Percentiles rank a stretch among this genome's conserved stretches.
These are phyloP conservation scores for Calameuta idolon DNA, from an alignment of 2,888 invertebrate genomes.

Conservation along the genomic window DNA sequence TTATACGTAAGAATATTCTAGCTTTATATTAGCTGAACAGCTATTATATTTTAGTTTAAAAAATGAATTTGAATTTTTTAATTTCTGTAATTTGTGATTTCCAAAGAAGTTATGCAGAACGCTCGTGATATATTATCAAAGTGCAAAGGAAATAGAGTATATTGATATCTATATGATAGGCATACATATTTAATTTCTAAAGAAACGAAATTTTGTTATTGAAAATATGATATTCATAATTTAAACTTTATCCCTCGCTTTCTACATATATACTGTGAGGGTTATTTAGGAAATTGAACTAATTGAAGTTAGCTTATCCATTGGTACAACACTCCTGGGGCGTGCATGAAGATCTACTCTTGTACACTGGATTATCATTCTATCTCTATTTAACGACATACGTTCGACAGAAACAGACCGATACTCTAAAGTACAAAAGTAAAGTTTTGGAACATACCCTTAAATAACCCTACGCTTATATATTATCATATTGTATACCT, in stretches of 20 bases:
- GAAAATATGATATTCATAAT: background rate
- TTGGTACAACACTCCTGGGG: background rate
- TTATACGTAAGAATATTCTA: background rate
- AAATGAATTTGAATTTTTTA: background rate
- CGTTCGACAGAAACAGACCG: too few species aligned
- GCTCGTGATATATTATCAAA: background rate
- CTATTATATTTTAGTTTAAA: background rate
- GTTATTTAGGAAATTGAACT: background rate
- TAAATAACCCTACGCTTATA: background rate
- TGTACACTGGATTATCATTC: too few species aligned
- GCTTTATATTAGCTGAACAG: background rate
- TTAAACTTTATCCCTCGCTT: background rate
- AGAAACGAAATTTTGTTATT: background rate
- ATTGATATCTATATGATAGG: background rate
- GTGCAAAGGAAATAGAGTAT: background rate
- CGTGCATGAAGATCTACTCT: too few species aligned
- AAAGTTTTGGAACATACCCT: background rate
- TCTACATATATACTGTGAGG: background rate
- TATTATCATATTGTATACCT: background rate
- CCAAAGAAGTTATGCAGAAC: background rate
- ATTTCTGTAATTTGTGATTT: background rate
- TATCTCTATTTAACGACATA: too few species aligned
- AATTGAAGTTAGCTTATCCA: background rate
- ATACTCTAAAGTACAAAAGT: too few species aligned
- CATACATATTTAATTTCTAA: background rate